Evolutionary conservation across 23 tunicate species (phyloP).

Genomic region (Oikopleura dioica): DNA sequence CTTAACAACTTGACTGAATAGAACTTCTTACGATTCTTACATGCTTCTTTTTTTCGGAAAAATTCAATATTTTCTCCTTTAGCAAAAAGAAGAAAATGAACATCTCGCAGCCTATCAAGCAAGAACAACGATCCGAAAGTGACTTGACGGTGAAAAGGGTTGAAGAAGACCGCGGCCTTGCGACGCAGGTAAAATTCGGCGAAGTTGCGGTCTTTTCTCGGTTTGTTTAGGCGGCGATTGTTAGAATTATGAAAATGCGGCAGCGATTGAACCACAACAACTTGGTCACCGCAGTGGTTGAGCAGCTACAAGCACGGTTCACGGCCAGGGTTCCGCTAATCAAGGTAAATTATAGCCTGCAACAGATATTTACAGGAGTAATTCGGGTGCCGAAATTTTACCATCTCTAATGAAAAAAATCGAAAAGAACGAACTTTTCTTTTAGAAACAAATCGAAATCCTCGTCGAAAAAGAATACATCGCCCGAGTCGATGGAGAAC

Average conservation of each 20-base stretch:
- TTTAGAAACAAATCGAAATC: constrained; percentile 85
- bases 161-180: constrained; percentile 74
- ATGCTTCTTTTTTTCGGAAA: too few species aligned
- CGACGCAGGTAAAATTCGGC: constrained; percentile 10
- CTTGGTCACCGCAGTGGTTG: constrained; percentile 43
- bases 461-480: constrained; percentile 82
- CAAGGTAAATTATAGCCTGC: too few species aligned
- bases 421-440: too few species aligned
- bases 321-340: constrained; percentile 77
- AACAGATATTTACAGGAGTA: too few species aligned
- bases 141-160: constrained; percentile 64
- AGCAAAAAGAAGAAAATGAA: constrained; percentile 85
- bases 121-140: constrained; percentile 66
- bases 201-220: not conserved
- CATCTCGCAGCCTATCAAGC: constrained; percentile 83
- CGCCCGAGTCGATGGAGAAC: constrained; percentile 78
- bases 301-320: constrained; percentile 61
- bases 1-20: too few species aligned
- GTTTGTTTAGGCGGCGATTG: constrained; percentile 93
- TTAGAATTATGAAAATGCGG: constrained; percentile 95
- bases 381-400: too few species aligned
- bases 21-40: too few species aligned
- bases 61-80: not conserved
- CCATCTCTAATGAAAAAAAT: too few species aligned
- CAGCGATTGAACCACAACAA: constrained; percentile 77